These are phyloP conservation scores for Macrocentrus cingulum DNA, from an alignment of 1,140 invertebrate species.

Conservation along the genomic window DNA sequence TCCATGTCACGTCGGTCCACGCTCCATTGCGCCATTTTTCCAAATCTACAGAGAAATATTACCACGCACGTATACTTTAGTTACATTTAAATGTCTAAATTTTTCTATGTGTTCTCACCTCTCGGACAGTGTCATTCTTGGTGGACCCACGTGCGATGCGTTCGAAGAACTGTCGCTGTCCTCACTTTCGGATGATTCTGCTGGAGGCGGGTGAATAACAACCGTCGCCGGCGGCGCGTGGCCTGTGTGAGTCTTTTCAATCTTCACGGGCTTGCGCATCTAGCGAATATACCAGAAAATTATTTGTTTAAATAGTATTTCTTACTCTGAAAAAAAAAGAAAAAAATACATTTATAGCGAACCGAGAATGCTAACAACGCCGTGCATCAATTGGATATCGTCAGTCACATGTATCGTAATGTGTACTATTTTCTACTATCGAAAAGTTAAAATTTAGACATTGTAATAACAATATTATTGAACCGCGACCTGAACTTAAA, in stretches of 20 bases:
- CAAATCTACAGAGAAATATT: conserved; percentile 63
- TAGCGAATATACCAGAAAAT: conserved; percentile 31
- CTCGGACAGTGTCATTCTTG: conserved; percentile 62
- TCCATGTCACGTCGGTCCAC: conserved; percentile 78
- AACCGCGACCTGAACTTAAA: no score
- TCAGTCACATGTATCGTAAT: no score
- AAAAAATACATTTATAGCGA: no score
- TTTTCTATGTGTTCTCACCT: no score
- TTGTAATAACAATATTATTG: no score
- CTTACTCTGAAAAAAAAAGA: no score
- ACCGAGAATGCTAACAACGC: no score
- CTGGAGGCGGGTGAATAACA: conserved; percentile 42
- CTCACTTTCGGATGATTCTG: conserved; percentile 55
- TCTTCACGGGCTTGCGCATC: conserved; percentile 56
- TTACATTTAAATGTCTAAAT: no score
- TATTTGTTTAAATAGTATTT: background rate
- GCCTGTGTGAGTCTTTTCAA: conserved; percentile 51
- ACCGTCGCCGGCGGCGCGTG: conserved; percentile 41
- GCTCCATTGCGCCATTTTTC: conserved; percentile 86
- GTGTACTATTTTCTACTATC: no score
- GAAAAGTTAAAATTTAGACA: no score
- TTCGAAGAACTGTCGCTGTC: conserved; percentile 58
- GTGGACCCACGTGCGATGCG: conserved; percentile 53
- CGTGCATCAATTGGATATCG: no score
- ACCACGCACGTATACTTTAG: conserved; percentile 1